phyloP scores from a whole-genome alignment of 2,888 invertebrate genomes.

The Caenorhabditis panamensis region DNA sequence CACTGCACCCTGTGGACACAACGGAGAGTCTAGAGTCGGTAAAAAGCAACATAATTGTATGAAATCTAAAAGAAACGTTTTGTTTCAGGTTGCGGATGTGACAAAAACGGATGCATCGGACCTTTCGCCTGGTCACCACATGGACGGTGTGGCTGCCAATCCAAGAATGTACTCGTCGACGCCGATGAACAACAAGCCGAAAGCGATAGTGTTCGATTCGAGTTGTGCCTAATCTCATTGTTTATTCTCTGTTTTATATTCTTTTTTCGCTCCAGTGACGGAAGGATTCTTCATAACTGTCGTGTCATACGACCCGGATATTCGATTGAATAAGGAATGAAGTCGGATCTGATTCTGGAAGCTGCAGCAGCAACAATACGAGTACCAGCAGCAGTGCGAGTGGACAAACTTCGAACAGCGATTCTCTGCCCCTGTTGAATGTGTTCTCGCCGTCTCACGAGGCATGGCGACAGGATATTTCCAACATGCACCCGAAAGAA shows the following conservation, averaged over 20 bases:
- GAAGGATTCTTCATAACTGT: too few relatives aligned
- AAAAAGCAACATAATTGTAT: too few relatives aligned
- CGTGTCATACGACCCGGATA: too few relatives aligned
- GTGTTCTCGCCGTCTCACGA: not conserved
- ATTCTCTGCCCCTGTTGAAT: not conserved
- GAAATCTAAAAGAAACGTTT: not conserved
- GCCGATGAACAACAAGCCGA: constrained; percentile 29
- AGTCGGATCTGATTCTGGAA: too few relatives aligned
- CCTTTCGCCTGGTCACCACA: constrained; percentile 38
- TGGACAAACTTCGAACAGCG: too few relatives aligned
- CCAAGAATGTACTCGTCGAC: constrained; percentile 34
- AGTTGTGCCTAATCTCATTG: too few relatives aligned
- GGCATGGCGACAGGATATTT: not conserved
- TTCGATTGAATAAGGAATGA: too few relatives aligned
- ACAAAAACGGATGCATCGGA: constrained; percentile 33
- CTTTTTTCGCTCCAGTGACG: too few relatives aligned
- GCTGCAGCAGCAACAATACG: too few relatives aligned
- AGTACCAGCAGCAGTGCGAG: too few relatives aligned
- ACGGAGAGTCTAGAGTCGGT: not conserved
- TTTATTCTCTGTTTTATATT: too few relatives aligned
- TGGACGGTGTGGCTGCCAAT: constrained; percentile 42
- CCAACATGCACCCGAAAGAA: not conserved
- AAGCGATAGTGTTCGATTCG: constrained; percentile 25
- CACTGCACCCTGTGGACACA: too few relatives aligned
- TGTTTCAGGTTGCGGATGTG: constrained; percentile 13